Conservation (phyloP, 2,113 vertebrate species). For the Bos taurus region ARS-UCD2.0 NC_037328.1:116410501-116411000, state of each 20-base stretch:
- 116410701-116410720: not conserved
- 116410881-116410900: not conserved
- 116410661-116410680: not conserved
- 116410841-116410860: not conserved
- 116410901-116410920: not conserved
- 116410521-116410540: not conserved
- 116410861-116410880: not conserved
- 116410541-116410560: not conserved
- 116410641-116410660: not conserved
- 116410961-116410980: not conserved
- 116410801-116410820: not conserved
- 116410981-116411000: not conserved
- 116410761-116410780: not conserved
- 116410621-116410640: not conserved
- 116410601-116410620: not conserved
- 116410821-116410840: not conserved
- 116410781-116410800: not conserved
- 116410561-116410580: not conserved
- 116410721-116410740: not conserved
- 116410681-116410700: not conserved
- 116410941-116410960: not conserved
- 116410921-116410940: not conserved
- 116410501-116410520: not conserved
- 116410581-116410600: not conserved
- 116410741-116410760: not conserved